These are phyloP conservation scores for Scotopteryx bipunctaria DNA, from an alignment of 2,888 invertebrate species.

Conservation along the genomic window DNA sequence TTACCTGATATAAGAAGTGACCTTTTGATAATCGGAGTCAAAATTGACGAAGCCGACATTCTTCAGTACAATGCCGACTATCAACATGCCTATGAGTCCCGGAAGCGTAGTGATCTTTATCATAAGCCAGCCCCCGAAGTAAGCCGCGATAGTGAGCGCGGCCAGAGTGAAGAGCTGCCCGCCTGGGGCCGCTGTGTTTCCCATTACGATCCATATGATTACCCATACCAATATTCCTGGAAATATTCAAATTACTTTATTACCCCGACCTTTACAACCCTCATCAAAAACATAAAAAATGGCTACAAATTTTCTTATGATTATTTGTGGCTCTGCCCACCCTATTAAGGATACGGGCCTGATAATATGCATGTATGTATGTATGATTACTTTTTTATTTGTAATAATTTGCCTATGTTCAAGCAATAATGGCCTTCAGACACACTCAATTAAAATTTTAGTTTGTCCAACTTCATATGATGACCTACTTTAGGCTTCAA, in stretches of 20 bases:
- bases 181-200: slow-evolving; percentile 91
- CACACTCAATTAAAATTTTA: slow-evolving; percentile 2
- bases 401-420: neutral
- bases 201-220: slow-evolving; percentile 89
- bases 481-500: slow-evolving; percentile 15
- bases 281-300: no score
- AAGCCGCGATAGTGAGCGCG: slow-evolving; percentile 88
- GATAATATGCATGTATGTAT: no score
- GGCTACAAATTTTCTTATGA: no score
- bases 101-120: slow-evolving; percentile 90
- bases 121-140: slow-evolving; percentile 93
- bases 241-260: slow-evolving; percentile 7
- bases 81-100: slow-evolving; percentile 93
- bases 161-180: slow-evolving; percentile 92
- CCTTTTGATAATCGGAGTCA: slow-evolving; percentile 85
- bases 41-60: slow-evolving; percentile 89
- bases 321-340: no score
- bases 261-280: no score
- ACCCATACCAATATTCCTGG: slow-evolving; percentile 89
- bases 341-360: no score
- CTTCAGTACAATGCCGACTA: slow-evolving; percentile 89
- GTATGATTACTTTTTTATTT: no score
- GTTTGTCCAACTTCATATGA: slow-evolving; percentile 3
- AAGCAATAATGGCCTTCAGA: neutral
- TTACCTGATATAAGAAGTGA: slow-evolving; percentile 89